Evolutionary conservation across 2,797 vertebrate species (phyloP), one percentile per base, ranked within the genome.

Genomic region (Catamblyrhynchus diadema): DNA sequence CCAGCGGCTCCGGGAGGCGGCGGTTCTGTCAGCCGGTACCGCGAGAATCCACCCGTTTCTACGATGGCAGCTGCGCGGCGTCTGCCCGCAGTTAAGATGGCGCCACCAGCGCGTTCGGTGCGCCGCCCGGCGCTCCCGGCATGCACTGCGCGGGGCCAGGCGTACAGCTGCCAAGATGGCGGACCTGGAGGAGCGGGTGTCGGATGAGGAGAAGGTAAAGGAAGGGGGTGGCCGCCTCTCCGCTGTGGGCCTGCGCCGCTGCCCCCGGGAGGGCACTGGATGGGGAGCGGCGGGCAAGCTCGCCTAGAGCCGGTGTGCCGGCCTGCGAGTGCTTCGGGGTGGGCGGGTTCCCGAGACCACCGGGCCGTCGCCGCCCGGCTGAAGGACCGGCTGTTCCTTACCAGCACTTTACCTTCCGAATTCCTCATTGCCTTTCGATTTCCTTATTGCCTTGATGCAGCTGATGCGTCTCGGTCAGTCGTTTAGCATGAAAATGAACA

Each of bases 131-230:
- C 50, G 14, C 47, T 96, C 97, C 78, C 94, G 74, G 87, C 39
- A 44, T 35, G 59, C 94, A 33, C 57, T 69, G 86, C 93, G 96
- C 94, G 94, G 95, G 94, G 94, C 91, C 94, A 97, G 98, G 98
- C 98, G 97, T 97, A 95, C 98, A 97, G 98, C 98, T 98, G 98
- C 98, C 98, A 98, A 99, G 97, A 99, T 99, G 99, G 99, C 99
- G 93, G 99, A 99, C 97, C 98, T 98, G 95, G 99, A 99, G 97
- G 99, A 99, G 83, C 98, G 98, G 97, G 98, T 99, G 97, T 98
- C 99, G 97, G 99, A 99, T 81, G 99, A 99, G 67, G 99, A 99
- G 98, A 99, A 99, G 99, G 99, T 99, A 97, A 75, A 62, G 54
- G 70, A 32, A 11, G 5, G 93, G 96, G 64, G 75, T 24, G 48